phyloP scores from a whole-genome alignment of 2,797 vertebrate genomes.

The Brachyrhaphis roseni region DNA sequence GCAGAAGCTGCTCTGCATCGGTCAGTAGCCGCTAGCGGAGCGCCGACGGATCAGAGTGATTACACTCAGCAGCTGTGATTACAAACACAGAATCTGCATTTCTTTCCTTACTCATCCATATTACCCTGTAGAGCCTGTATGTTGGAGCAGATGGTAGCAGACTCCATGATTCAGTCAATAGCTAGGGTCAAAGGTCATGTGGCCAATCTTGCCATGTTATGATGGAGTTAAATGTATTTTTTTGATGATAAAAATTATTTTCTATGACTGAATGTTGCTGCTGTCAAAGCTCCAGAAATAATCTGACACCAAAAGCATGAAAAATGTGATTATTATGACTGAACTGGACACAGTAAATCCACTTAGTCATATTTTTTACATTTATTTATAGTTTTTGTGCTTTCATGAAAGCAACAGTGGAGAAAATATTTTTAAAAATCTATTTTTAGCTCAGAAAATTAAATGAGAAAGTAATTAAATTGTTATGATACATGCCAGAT shows the following conservation, averaged over 20 bases:
- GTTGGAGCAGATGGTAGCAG: background rate
- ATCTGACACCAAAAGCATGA: background rate
- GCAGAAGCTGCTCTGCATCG: constrained; percentile 89
- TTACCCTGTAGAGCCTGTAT: background rate
- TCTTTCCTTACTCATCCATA: background rate
- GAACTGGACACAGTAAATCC: background rate
- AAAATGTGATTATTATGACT: background rate
- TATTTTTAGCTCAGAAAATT: background rate
- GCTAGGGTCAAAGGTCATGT: background rate
- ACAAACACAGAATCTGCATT: background rate
- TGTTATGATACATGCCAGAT: background rate
- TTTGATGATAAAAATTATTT: background rate
- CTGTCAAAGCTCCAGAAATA: background rate
- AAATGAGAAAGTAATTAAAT: background rate
- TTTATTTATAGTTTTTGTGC: background rate
- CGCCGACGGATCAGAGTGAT: background rate
- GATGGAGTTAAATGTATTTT: background rate
- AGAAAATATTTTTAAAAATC: background rate
- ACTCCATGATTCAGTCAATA: background rate
- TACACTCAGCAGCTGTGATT: background rate
- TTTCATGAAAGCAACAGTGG: background rate
- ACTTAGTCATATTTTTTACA: background rate
- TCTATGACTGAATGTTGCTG: background rate
- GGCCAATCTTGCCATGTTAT: background rate
- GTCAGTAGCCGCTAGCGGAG: constrained; percentile 73